Percentiles rank a stretch among this genome's conserved stretches.
phyloP scores from a whole-genome alignment of 2,888 invertebrate genomes.

The Caenorhabditis auriculariae region DNA sequence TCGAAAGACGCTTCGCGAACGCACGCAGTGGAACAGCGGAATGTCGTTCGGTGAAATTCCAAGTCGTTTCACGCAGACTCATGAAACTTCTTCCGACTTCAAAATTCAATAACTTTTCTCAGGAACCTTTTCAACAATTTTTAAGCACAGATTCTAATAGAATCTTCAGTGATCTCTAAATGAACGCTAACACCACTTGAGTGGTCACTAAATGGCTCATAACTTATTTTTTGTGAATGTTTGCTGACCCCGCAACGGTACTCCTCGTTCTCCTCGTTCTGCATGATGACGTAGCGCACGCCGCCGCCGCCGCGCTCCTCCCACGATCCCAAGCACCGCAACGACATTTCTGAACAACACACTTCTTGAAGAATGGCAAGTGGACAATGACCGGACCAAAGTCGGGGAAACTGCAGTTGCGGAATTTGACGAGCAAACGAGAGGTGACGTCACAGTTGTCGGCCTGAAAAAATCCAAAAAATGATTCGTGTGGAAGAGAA shows the following conservation, averaged over 20 bases:
- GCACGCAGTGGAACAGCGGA: too few species aligned
- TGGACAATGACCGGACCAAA: slow-evolving; percentile 24
- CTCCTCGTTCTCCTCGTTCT: slow-evolving; percentile 46
- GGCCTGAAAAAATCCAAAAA: slow-evolving; percentile 41
- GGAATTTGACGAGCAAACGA: slow-evolving; percentile 31
- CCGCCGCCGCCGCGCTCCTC: slow-evolving; percentile 12
- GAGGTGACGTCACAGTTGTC: slow-evolving; percentile 38
- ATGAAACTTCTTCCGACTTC: too few species aligned
- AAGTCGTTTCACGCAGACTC: neutral
- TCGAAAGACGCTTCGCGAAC: too few species aligned
- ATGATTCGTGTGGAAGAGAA: too few species aligned
- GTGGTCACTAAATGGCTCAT: neutral
- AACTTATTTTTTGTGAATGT: neutral
- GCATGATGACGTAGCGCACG: slow-evolving; percentile 32
- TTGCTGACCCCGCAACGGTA: slow-evolving; percentile 44
- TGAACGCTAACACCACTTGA: too few species aligned
- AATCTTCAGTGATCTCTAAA: too few species aligned
- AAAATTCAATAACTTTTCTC: too few species aligned
- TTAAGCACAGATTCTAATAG: too few species aligned
- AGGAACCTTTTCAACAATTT: too few species aligned
- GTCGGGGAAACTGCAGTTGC: slow-evolving; percentile 50
- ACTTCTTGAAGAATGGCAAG: neutral
- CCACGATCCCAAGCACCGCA: slow-evolving; percentile 44
- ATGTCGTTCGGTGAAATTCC: too few species aligned
- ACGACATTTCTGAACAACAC: slow-evolving; percentile 27